phyloP scores from a whole-genome alignment of 2,113 vertebrate species.

The Podilymbus podiceps region DNA sequence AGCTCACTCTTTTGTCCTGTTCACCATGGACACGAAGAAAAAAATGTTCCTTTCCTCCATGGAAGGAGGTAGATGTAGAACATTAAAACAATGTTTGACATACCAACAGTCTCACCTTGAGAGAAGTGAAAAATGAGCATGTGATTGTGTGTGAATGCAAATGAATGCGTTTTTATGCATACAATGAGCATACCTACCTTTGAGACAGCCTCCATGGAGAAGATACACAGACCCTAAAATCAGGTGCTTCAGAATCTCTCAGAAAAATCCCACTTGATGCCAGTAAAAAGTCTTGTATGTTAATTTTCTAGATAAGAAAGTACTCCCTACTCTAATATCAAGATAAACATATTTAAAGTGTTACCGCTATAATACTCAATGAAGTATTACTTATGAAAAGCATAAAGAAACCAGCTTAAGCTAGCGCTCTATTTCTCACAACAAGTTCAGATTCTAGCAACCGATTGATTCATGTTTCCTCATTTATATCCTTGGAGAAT shows the following conservation, averaged over 20 bases:
- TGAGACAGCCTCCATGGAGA: not conserved
- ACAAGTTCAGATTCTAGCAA: not conserved
- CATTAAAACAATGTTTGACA: not conserved
- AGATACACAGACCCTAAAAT: not conserved
- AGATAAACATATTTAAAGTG: not conserved
- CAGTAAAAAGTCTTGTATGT: not conserved
- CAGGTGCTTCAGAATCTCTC: not conserved
- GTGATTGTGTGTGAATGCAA: not conserved
- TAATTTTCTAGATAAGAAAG: not conserved
- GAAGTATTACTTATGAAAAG: not conserved
- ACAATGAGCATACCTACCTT: not conserved
- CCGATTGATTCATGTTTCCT: not conserved
- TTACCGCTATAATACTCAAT: not conserved
- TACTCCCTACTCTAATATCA: not conserved
- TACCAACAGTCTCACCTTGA: not conserved
- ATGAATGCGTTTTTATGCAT: not conserved
- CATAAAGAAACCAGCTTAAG: not conserved
- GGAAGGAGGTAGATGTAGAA: not conserved
- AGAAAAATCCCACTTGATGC: not conserved
- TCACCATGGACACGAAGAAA: not conserved
- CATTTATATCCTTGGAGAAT: not conserved
- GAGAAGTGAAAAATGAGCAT: not conserved
- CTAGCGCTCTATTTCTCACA: not conserved
- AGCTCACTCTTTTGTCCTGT: not conserved
- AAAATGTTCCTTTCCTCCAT: not conserved